Conservation (phyloP, 2,888 invertebrate genomes). For the Apocheima hispidaria region DNA sequence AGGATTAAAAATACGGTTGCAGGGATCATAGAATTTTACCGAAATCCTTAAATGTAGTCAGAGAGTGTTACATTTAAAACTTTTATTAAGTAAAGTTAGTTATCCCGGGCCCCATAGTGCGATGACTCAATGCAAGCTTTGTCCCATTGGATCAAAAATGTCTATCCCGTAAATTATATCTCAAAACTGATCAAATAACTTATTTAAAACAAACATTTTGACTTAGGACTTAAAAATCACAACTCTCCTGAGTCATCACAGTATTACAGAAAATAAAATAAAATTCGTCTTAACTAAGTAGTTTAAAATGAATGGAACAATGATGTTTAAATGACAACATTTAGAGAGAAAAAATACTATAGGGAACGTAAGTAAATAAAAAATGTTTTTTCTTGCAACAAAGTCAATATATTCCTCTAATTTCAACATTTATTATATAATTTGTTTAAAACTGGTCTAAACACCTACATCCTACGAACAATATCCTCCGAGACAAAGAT, state of each 20-base stretch:
- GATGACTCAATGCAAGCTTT: conserved; percentile 86
- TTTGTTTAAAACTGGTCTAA: conserved; percentile 65
- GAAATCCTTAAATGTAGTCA: conserved; percentile 43
- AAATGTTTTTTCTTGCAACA: conserved; percentile 79
- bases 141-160: conserved; percentile 71
- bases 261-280: conserved; percentile 69
- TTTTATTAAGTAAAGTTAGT: conserved; percentile 48
- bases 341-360: conserved; percentile 57
- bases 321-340: conserved; percentile 67
- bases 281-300: conserved; percentile 42
- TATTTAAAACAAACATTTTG: conserved; percentile 50
- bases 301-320: conserved; percentile 69
- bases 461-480: conserved; percentile 64
- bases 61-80: conserved; percentile 49
- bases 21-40: not conserved
- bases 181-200: conserved; percentile 46
- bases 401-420: conserved; percentile 83
- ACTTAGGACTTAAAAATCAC: conserved; percentile 58
- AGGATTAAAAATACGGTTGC: not conserved
- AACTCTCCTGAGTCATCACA: conserved; percentile 84
- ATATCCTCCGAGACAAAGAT: conserved; percentile 81
- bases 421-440: conserved; percentile 72
- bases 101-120: conserved; percentile 80
- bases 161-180: conserved; percentile 45
- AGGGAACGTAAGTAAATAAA: conserved; percentile 76